Conservation (phyloP, 1,140 invertebrate genomes). For the Zelostemma sp. region DNA sequence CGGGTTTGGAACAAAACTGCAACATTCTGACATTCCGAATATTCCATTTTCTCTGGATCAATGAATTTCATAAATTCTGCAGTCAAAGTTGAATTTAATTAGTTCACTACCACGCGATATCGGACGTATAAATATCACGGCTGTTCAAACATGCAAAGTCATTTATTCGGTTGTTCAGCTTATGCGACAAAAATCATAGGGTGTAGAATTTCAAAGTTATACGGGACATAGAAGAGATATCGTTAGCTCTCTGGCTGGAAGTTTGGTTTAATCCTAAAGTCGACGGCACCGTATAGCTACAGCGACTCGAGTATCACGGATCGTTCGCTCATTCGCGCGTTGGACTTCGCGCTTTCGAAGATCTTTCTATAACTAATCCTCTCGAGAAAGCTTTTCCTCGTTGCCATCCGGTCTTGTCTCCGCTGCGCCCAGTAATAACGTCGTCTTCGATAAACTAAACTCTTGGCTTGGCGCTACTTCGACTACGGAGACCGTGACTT, state of each 20-base stretch:
- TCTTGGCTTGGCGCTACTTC: slow-evolving; percentile 17
- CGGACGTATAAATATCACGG: too few relatives aligned
- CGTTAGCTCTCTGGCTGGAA: slow-evolving; percentile 15
- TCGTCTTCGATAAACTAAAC: slow-evolving; percentile 51
- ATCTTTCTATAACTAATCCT: slow-evolving; percentile 32
- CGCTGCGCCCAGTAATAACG: slow-evolving; percentile 34
- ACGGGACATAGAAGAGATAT: neutral
- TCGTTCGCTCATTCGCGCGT: slow-evolving; percentile 30
- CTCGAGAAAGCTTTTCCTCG: slow-evolving; percentile 25
- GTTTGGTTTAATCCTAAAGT: neutral
- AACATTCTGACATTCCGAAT: too few relatives aligned
- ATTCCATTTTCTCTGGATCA: too few relatives aligned
- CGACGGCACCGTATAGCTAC: slow-evolving; percentile 7
- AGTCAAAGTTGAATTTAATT: too few relatives aligned
- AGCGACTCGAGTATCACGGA: slow-evolving; percentile 7
- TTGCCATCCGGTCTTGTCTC: slow-evolving; percentile 11
- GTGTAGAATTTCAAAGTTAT: too few relatives aligned
- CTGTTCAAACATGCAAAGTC: too few relatives aligned
- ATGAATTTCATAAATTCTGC: too few relatives aligned
- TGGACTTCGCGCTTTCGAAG: neutral
- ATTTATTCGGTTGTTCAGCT: too few relatives aligned
- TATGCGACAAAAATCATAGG: too few relatives aligned
- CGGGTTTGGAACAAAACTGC: too few relatives aligned
- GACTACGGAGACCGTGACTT: slow-evolving; percentile 29
- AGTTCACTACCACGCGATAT: too few relatives aligned